phyloP scores from a whole-genome alignment of 2,113 vertebrate genomes.

The Ochotona princeps region DNA sequence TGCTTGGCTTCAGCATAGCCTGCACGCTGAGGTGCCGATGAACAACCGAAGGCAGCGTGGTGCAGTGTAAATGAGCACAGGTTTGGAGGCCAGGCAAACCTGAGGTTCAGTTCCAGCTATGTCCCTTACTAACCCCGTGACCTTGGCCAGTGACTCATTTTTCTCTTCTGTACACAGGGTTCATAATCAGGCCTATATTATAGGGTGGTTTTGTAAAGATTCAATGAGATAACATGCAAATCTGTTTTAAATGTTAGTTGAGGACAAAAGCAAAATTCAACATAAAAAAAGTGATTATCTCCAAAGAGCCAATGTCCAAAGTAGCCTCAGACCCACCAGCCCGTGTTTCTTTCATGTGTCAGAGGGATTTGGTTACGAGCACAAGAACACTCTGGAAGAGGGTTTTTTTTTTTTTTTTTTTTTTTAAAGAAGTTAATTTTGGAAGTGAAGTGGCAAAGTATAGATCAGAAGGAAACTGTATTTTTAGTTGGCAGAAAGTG shows the following conservation, averaged over 20 bases:
- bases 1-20: constrained; percentile 29
- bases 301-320: constrained; percentile 18
- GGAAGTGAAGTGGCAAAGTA: constrained; percentile 33
- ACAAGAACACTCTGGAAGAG: constrained; percentile 31
- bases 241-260: constrained; percentile 53
- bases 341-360: not conserved
- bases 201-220: constrained; percentile 38
- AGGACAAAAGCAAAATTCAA: constrained; percentile 32
- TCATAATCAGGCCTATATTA: constrained; percentile 43
- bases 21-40: not conserved
- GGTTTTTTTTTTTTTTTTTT: constrained; percentile 31
- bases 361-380: constrained; percentile 8
- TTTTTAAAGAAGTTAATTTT: not conserved
- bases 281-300: constrained; percentile 19
- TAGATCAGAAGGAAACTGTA: constrained; percentile 32
- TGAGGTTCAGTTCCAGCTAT: constrained; percentile 26
- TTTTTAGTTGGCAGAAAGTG: not conserved
- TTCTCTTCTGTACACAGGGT: constrained; percentile 51
- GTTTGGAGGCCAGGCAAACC: constrained; percentile 1
- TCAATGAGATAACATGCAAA: constrained; percentile 59
- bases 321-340: not conserved
- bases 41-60: not conserved
- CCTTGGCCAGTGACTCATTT: constrained; percentile 46
- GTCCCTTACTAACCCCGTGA: constrained; percentile 24
- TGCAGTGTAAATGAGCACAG: not conserved